A percentile compares a stretch with the other conserved stretches of the same genome.
These are phyloP conservation scores for Heliconius aoede DNA, from an alignment of 2,888 invertebrate genomes.

Conservation along the genomic window DNA sequence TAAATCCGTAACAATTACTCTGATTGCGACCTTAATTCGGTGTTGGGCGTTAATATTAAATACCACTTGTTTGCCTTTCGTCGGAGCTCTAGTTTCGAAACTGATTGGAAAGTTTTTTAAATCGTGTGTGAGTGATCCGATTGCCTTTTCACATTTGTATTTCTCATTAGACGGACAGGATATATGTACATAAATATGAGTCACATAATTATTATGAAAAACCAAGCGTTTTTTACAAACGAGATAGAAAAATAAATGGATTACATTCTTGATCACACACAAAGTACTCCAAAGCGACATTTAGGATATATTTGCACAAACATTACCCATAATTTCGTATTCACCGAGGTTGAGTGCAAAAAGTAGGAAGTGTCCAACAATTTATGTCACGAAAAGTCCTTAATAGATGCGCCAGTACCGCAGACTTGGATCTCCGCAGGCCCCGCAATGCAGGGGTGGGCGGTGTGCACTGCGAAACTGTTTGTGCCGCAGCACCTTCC, in stretches of 20 bases:
- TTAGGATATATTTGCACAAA: slow-evolving; percentile 29
- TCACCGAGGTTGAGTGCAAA: slow-evolving; percentile 41
- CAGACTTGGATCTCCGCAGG: slow-evolving; percentile 46
- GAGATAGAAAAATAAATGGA: no score
- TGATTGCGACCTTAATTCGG: slow-evolving; percentile 43
- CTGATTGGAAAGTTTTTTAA: slow-evolving; percentile 46
- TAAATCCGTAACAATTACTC: slow-evolving; percentile 41
- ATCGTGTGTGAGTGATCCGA: slow-evolving; percentile 26
- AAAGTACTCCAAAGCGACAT: not conserved
- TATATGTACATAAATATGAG: not conserved
- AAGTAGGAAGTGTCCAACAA: slow-evolving; percentile 38
- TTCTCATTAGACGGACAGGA: not conserved
- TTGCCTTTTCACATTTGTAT: not conserved
- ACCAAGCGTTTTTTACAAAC: not conserved
- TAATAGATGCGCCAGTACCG: slow-evolving; percentile 45
- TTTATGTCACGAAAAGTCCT: slow-evolving; percentile 46
- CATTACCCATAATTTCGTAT: slow-evolving; percentile 36
- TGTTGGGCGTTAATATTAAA: slow-evolving; percentile 43
- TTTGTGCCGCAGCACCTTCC: slow-evolving; percentile 48
- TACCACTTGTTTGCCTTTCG: slow-evolving; percentile 47
- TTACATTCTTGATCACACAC: not conserved
- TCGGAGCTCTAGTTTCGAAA: slow-evolving; percentile 45
- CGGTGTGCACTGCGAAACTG: slow-evolving; percentile 55
- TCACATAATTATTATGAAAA: not conserved
- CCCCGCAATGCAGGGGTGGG: slow-evolving; percentile 51